Conservation (phyloP, 2,888 invertebrate species). For the Scaptomyza cyrtandrae region DNA sequence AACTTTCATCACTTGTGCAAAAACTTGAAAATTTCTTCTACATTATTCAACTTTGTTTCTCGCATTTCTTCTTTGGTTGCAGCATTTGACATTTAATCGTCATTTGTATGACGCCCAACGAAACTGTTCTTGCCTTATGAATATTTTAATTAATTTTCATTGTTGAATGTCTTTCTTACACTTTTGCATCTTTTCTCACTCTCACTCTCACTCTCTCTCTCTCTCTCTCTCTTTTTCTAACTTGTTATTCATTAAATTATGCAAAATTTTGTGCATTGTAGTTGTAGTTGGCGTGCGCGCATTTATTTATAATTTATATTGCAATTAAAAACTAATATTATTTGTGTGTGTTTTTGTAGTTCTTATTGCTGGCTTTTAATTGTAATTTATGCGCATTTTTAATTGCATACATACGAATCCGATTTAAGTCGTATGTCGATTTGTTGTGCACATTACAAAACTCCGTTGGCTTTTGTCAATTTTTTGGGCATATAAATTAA, state of each 20-base stretch:
- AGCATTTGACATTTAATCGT: conserved; percentile 67
- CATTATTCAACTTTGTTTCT: too few relatives aligned
- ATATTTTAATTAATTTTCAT: conserved; percentile 76
- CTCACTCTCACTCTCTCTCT: not conserved
- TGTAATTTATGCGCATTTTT: conserved; percentile 74
- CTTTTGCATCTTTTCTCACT: not conserved
- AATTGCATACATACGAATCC: conserved; percentile 47
- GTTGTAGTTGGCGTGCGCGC: conserved; percentile 24
- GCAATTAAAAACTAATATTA: conserved; percentile 77
- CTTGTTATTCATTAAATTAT: conserved; percentile 59
- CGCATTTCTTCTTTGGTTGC: conserved; percentile 12
- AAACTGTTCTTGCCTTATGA: conserved; percentile 57
- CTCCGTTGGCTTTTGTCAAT: conserved; percentile 34
- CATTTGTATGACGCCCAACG: conserved; percentile 39
- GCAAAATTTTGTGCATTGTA: conserved; percentile 55
- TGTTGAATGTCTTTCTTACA: conserved; percentile 38
- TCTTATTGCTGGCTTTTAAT: conserved; percentile 28
- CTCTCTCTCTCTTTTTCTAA: not conserved
- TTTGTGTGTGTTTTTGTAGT: conserved; percentile 33
- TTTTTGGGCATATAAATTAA: conserved; percentile 62
- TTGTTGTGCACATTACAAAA: conserved; percentile 22
- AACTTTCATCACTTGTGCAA: not conserved
- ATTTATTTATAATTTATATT: conserved; percentile 76
- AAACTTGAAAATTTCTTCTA: conserved; percentile 10
- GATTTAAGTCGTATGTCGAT: not conserved